Evolutionary conservation across 2,888 invertebrate genomes (phyloP).

Genomic region (Nysson spinosus): DNA sequence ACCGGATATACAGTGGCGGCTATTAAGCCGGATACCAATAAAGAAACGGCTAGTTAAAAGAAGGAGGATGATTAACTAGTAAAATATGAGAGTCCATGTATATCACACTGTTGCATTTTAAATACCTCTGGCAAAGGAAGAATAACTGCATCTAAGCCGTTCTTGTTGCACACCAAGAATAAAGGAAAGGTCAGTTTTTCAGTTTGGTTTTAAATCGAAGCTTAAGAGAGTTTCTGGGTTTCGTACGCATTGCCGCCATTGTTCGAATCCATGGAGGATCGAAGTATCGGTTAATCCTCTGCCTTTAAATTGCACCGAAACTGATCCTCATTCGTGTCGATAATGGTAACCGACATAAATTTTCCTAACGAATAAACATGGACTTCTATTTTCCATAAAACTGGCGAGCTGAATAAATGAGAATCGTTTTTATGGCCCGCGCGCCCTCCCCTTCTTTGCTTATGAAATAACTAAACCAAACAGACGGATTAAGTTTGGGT

Average conservation of each 20-base stretch:
- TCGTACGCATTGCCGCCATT: constrained; percentile 20
- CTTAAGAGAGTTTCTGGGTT: constrained; percentile 26
- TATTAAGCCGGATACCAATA: constrained; percentile 15
- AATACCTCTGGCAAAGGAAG: constrained; percentile 5
- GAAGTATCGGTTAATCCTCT: constrained; percentile 25
- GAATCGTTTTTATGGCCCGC: too few relatives aligned
- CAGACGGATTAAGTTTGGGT: too few relatives aligned
- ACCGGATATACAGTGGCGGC: neutral
- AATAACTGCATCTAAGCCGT: constrained; percentile 27
- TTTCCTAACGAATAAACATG: neutral
- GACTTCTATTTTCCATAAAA: neutral
- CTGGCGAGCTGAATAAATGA: too few relatives aligned
- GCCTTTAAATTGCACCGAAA: constrained; percentile 33
- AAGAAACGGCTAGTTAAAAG: constrained; percentile 13
- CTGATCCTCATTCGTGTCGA: constrained; percentile 38
- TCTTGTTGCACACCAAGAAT: constrained; percentile 10
- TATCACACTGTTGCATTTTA: constrained; percentile 4
- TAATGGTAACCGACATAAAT: constrained; percentile 24
- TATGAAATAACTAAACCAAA: too few relatives aligned
- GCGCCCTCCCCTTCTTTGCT: too few relatives aligned
- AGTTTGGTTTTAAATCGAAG: constrained; percentile 37
- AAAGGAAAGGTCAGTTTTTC: constrained; percentile 43
- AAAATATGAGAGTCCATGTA: constrained; percentile 18
- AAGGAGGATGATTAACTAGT: constrained; percentile 38
- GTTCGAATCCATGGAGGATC: constrained; percentile 13